Conservation (phyloP, 1,140 invertebrate genomes). For the Plodia interpunctella region DNA sequence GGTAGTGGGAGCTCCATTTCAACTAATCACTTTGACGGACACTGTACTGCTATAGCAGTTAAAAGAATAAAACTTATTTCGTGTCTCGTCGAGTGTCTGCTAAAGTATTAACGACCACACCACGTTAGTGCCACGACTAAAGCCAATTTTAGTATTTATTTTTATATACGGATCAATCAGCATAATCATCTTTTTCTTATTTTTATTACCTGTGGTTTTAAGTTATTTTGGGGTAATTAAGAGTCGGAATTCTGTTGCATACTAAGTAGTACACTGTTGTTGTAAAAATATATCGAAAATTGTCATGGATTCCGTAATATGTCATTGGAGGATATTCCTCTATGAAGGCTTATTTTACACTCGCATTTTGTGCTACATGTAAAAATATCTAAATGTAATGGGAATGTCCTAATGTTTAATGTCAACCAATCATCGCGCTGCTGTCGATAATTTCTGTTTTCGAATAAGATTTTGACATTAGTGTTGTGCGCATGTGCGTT, state of each 20-base stretch:
- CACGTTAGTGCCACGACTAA: background rate
- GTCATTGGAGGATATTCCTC: background rate
- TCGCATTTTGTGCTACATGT: background rate
- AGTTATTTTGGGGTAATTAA: slow-evolving; percentile 4
- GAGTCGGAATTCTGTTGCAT: background rate
- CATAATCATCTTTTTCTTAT: background rate
- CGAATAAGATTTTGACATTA: too few relatives aligned
- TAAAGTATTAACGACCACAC: too few relatives aligned
- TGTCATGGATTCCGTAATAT: slow-evolving; percentile 1
- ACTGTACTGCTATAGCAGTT: too few relatives aligned
- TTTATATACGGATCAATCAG: background rate
- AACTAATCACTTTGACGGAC: too few relatives aligned
- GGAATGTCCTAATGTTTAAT: too few relatives aligned
- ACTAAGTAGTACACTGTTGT: slow-evolving; percentile 4
- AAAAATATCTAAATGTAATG: background rate
- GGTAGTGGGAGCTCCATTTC: too few relatives aligned
- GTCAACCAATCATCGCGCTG: too few relatives aligned
- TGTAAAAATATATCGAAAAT: background rate
- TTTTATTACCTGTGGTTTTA: background rate
- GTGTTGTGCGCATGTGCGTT: too few relatives aligned
- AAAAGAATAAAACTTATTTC: too few relatives aligned
- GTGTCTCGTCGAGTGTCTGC: too few relatives aligned
- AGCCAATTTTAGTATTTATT: background rate
- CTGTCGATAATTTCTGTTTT: too few relatives aligned
- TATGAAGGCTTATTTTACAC: background rate